Evolutionary conservation across 2,797 vertebrate species (phyloP).

Genomic region (Buceros bicornis): DNA sequence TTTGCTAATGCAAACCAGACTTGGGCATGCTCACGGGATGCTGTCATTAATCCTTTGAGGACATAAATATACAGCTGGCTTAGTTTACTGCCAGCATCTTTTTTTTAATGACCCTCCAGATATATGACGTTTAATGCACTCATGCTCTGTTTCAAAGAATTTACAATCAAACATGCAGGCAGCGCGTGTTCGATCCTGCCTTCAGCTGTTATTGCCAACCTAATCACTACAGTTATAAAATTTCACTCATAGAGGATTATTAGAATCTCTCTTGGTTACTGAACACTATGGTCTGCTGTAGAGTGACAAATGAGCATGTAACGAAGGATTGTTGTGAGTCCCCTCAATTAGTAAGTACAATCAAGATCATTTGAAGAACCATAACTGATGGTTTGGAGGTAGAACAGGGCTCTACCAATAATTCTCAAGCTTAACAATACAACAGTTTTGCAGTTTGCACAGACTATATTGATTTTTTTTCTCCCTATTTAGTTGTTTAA

Average conservation of each 20-base stretch:
- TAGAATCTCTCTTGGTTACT: neutral
- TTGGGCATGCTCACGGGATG: neutral
- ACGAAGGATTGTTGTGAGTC: fast-evolving
- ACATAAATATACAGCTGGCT: constrained; percentile 20
- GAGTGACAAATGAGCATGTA: neutral
- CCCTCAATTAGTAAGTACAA: neutral
- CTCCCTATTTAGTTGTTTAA: neutral
- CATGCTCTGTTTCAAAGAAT: neutral
- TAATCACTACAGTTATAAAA: neutral
- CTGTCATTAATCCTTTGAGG: neutral
- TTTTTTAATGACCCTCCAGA: neutral
- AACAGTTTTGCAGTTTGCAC: neutral
- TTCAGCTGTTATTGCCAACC: neutral
- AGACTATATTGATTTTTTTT: fast-evolving
- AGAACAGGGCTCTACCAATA: neutral
- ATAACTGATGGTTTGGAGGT: neutral
- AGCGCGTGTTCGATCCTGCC: neutral
- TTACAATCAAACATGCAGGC: neutral
- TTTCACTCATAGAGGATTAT: neutral
- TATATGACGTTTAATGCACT: neutral
- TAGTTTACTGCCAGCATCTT: neutral
- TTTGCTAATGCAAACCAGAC: constrained; percentile 50
- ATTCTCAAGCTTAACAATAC: neutral
- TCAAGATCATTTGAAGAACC: neutral
- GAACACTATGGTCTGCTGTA: neutral